Evolutionary conservation across 2,797 vertebrate species (phyloP).

Genomic region (Schizopygopsis malacanthus): DNA sequence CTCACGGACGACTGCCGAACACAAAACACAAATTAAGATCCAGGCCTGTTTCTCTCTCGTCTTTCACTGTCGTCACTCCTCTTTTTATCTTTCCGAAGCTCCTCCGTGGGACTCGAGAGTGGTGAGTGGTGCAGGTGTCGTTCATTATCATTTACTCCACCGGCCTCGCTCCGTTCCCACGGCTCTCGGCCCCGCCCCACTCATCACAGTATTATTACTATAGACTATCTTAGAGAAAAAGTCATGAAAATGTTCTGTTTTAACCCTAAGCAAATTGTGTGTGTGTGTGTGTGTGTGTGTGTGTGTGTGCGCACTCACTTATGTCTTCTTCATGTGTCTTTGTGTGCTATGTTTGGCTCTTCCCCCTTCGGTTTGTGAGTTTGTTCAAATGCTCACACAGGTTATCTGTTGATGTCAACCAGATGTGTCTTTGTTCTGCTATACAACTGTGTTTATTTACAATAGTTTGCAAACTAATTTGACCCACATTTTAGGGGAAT

Average conservation of each 20-base stretch:
- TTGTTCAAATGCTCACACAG: conserved; percentile 62
- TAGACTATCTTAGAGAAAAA: neutral
- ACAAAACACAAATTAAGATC: no score
- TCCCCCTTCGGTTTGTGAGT: conserved; percentile 34
- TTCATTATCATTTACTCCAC: no score
- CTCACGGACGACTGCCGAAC: no score
- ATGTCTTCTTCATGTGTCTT: conserved; percentile 25
- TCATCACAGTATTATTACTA: neutral
- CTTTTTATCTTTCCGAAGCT: no score
- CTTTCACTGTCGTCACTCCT: no score
- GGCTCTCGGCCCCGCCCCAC: no score
- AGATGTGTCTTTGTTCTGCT: conserved; percentile 64
- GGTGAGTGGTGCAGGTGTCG: no score
- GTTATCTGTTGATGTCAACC: conserved; percentile 4
- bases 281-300: conserved; percentile 6
- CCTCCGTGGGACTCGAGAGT: no score
- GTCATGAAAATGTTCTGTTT: neutral
- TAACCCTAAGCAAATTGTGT: conserved; percentile 4
- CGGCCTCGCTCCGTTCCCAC: no score
- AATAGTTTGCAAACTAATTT: neutral
- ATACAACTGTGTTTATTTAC: conserved; percentile 32
- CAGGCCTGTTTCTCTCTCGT: no score
- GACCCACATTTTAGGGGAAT: neutral
- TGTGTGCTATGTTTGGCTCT: conserved; percentile 31
- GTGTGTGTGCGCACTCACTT: neutral